Base-by-base conservation (phyloP, 2,797 vertebrate species). In the Spondyliosoma cantharus region DNA sequence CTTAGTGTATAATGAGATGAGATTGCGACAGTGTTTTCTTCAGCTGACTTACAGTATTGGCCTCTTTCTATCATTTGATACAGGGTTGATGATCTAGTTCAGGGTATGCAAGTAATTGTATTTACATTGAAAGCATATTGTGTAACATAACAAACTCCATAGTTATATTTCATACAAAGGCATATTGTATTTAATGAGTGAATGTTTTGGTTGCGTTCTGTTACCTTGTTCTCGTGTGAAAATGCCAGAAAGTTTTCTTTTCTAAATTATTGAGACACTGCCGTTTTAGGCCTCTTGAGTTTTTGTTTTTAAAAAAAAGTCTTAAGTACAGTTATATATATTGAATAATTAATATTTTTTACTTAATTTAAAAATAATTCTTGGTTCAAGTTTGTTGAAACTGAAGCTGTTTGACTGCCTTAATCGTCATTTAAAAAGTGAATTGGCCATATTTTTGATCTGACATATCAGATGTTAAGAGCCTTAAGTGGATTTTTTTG, bases 211-310 rank as follows among this genome's bases (percentile, higher is more conserved):
- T 78, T 78, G 71, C 14, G 0, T 83, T 80, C 80, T 88, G 70
- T 84, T 72, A 68, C 65, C 25, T 76, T 84, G 61, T 87, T 87
- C 71, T 69, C 29, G 57, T 45, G 46, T 73, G n/a, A 74, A 82
- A 87, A 84, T 82, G 65, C 65, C 74, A 67, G 32, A 65, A 80
- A 50, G 24, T 45, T 86, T 79, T 81, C 5, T 78, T 89, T 88
- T 83, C 57, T 80, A 87, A 90, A 86, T 87, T 80, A 87, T 84
- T 90, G 74, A 57, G 49, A 80, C 76, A 88, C 93, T 93, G 93
- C 91, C 92, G 79, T 86, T 86, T 80, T 78, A 85, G 89, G 86
- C 77, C 71, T 76, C 7, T 50, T 32, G 20, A 54, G 46, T 72
- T 87, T 80, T 85, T 45, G 19, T 66, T 78, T 71, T 72, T 24